These are phyloP conservation scores for Laticauda laticaudata DNA, from an alignment of 2,113 vertebrate genomes.

Conservation along the genomic window DNA sequence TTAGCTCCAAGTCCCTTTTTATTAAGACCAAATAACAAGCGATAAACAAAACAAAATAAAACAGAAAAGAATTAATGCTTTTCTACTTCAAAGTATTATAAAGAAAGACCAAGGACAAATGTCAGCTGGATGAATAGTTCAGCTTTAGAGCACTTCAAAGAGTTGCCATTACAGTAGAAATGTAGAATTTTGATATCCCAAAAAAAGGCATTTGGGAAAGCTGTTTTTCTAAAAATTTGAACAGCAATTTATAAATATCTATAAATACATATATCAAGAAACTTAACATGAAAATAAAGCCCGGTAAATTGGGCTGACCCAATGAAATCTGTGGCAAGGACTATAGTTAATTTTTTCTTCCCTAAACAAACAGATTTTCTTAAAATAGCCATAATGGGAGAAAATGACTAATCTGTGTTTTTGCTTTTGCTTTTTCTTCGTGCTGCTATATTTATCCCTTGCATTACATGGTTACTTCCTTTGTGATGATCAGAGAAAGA, in stretches of 20 bases:
- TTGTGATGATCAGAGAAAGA: conserved; percentile 3
- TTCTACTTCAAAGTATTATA: conserved; percentile 19
- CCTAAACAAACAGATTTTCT: neutral
- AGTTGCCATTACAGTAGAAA: neutral
- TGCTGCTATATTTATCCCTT: conserved; percentile 22
- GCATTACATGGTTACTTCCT: conserved; percentile 5
- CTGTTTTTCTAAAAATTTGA: neutral
- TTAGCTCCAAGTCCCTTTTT: neutral
- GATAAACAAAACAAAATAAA: neutral
- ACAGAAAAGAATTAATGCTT: too few species aligned
- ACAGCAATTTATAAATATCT: neutral
- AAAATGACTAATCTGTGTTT: conserved; percentile 18
- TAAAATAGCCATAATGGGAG: conserved; percentile 9
- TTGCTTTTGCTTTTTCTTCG: neutral
- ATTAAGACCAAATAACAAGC: neutral
- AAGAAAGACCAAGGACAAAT: neutral
- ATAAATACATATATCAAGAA: neutral
- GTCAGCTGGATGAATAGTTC: conserved; percentile 11
- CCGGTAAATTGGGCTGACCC: neutral
- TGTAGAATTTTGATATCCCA: neutral
- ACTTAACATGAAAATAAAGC: neutral
- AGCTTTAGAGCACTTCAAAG: conserved; percentile 11
- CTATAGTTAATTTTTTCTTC: neutral
- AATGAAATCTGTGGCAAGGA: neutral
- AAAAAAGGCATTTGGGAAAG: neutral